These are phyloP conservation scores for Campoplex capitator DNA, from an alignment of 2,888 invertebrate genomes.

Conservation along the genomic window DNA sequence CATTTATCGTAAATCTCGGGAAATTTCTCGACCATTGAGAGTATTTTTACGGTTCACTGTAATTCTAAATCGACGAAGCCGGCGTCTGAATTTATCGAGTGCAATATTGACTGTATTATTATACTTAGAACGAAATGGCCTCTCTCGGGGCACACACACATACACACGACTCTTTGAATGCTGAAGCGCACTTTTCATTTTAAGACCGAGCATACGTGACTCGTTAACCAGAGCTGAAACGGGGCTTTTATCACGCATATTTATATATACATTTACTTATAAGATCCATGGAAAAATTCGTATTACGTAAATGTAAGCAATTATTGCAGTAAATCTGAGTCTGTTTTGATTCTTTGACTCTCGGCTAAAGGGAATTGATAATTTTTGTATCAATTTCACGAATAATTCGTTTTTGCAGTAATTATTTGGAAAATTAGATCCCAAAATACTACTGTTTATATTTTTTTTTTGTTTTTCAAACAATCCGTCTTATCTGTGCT, in stretches of 20 bases:
- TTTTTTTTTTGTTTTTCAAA: background rate
- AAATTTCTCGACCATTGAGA: background rate
- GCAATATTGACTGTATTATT: background rate
- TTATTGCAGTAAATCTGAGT: background rate
- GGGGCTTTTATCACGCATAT: slow-evolving; percentile 71
- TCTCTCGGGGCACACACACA: slow-evolving; percentile 8
- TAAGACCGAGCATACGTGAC: slow-evolving; percentile 74
- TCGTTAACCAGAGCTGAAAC: slow-evolving; percentile 73
- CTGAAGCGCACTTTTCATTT: slow-evolving; percentile 73
- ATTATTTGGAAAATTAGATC: no score
- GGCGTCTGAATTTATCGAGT: background rate
- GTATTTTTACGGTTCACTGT: background rate
- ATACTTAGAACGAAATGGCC: slow-evolving; percentile 9
- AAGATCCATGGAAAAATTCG: background rate
- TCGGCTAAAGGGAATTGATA: background rate
- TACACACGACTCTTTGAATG: slow-evolving; percentile 47
- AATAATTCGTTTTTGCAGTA: no score
- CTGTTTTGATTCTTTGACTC: background rate
- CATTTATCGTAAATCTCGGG: background rate
- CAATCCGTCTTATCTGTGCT: no score
- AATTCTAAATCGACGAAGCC: background rate
- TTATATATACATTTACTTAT: slow-evolving; percentile 7
- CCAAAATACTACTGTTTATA: no score
- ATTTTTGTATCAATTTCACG: background rate
- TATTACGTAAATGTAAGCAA: background rate